Percentiles rank a stretch among this genome's conserved stretches.
phyloP scores from a whole-genome alignment of 2,888 invertebrate genomes.

The Operophtera brumata region DNA sequence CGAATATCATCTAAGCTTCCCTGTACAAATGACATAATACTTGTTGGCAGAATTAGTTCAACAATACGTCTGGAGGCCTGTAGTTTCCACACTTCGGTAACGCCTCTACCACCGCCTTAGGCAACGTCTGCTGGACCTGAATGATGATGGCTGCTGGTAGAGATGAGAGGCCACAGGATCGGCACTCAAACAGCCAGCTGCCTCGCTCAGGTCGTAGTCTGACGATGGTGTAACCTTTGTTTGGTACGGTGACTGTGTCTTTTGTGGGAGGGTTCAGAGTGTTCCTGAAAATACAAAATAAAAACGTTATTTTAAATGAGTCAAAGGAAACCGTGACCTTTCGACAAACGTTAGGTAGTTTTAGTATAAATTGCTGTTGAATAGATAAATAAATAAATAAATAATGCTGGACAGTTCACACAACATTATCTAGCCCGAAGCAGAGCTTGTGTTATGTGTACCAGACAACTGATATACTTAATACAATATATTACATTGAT shows the following conservation, averaged over 20 bases:
- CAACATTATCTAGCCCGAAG: too few relatives aligned
- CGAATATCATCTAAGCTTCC: slow-evolving; percentile 4
- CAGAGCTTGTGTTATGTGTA: too few relatives aligned
- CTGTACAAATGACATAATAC: not conserved
- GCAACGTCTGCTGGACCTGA: slow-evolving; percentile 66
- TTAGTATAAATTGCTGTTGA: too few relatives aligned
- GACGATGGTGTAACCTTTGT: slow-evolving; percentile 81
- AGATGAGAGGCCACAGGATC: slow-evolving; percentile 63
- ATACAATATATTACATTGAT: too few relatives aligned
- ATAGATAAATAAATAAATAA: too few relatives aligned
- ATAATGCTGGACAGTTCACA: too few relatives aligned
- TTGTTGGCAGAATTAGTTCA: slow-evolving; percentile 49
- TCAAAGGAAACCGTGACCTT: too few relatives aligned
- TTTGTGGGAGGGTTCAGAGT: slow-evolving; percentile 76
- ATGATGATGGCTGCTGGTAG: slow-evolving; percentile 73
- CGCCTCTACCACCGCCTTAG: slow-evolving; percentile 62
- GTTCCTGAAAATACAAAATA: slow-evolving; percentile 61
- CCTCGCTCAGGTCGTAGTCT: slow-evolving; percentile 79
- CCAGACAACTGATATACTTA: too few relatives aligned
- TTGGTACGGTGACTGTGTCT: slow-evolving; percentile 83
- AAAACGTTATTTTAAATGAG: not conserved
- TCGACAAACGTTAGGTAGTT: too few relatives aligned
- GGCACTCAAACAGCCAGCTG: slow-evolving; percentile 71
- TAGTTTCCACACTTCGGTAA: slow-evolving; percentile 77
- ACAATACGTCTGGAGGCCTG: slow-evolving; percentile 69